Evolutionary conservation across 2,113 vertebrate species (phyloP), one percentile per base, ranked within the genome.

Genomic region (Pholis gunnellus): DNA sequence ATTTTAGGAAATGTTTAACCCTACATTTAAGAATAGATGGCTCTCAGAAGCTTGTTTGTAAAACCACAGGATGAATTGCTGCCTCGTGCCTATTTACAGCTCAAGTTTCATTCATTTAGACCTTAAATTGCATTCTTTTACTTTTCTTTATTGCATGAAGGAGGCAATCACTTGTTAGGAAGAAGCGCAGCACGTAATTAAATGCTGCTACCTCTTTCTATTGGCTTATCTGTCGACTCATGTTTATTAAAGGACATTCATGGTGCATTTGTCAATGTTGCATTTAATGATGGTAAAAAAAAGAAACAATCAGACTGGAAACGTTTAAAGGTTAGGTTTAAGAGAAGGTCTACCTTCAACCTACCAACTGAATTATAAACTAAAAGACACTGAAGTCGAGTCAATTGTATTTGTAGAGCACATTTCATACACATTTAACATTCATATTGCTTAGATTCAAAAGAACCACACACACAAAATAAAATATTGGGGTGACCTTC

Each of bases 181-280:
- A 38, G 34, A 25, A 73, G 38, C 1, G 2, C 52, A 59, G 64
- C 64, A 44, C 40, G 40, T 83, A 80, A 80, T 86, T 87, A 80
- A 78, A 84, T 67, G 60, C 40, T 81, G 29, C 48, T 20, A 78
- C 29, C 40, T 81, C 20, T 52, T 57, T 83, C 67, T 66, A 73
- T 75, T 57, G 27, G 52, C 72, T 75, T 52, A 46, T 61, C 63
- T 79, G 71, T 79, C 38, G 6, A 64, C 61, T 34, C 29, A 1
- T 44, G 46, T 65, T 75, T 63, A 78, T n/a, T 72, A 36, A 42
- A 18, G 36, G 75, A 70, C 8, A 29, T 75, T 61, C 38, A 65
- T 29, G 34, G 78, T 15, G 25, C 29, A 56, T 77, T 75, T 31
- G 29, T 67, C 36, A 68, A 57, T 50, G 31, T 11, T 81, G 10